phyloP scores from a whole-genome alignment of 1,140 invertebrate species.

The Leptopilina clavipes region DNA sequence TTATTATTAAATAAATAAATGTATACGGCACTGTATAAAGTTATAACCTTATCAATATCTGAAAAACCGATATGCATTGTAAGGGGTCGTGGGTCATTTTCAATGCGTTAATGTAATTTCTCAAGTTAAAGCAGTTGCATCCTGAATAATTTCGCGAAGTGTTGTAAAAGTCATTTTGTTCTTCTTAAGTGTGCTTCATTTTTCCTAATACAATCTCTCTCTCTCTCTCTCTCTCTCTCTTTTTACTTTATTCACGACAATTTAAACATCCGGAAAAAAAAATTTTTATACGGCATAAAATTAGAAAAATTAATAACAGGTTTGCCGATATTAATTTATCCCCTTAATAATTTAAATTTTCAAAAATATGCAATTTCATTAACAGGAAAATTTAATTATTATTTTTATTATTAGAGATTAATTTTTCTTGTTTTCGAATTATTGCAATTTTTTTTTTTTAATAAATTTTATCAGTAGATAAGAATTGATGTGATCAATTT shows the following conservation, averaged over 20 bases:
- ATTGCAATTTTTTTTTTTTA: neutral
- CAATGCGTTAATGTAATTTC: conserved; percentile 1
- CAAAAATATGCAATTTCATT: too few relatives aligned
- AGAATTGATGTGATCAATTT: conserved; percentile 36
- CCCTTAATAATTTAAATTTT: too few relatives aligned
- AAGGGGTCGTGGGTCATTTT: conserved; percentile 13
- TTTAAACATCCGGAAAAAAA: neutral
- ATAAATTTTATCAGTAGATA: conserved; percentile 25
- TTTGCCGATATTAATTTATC: neutral
- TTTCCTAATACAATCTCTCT: neutral
- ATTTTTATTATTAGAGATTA: too few relatives aligned
- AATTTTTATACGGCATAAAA: neutral
- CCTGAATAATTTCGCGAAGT: conserved; percentile 1
- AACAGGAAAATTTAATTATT: too few relatives aligned
- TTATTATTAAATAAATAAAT: neutral
- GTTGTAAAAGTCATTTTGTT: neutral
- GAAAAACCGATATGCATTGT: neutral
- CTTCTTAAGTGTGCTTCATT: neutral
- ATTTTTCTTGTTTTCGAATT: neutral
- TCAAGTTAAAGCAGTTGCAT: conserved; percentile 17
- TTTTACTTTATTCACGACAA: neutral
- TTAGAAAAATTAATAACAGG: neutral
- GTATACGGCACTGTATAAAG: conserved; percentile 8
- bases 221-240: too few relatives aligned
- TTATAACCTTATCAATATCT: conserved; percentile 13